These are phyloP conservation scores for Thumatha senex DNA, from an alignment of 2,888 invertebrate species.

Conservation along the genomic window DNA sequence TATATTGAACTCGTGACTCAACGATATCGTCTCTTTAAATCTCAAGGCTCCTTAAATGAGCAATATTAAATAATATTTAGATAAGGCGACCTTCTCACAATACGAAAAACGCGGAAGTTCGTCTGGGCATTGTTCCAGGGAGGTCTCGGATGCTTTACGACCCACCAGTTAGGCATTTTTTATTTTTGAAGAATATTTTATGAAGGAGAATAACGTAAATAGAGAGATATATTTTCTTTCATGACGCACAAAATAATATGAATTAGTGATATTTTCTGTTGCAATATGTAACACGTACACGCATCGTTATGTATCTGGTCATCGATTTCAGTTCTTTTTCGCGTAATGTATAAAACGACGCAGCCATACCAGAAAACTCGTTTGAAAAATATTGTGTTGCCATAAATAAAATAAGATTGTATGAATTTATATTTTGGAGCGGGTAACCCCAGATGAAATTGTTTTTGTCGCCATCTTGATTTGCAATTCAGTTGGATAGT, in stretches of 20 bases:
- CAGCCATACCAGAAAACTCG: too few relatives aligned
- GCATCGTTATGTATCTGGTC: too few relatives aligned
- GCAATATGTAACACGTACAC: too few relatives aligned
- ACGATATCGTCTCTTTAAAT: background rate
- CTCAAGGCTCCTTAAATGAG: slow-evolving; percentile 13
- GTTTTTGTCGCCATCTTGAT: too few relatives aligned
- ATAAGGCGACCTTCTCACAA: slow-evolving; percentile 31
- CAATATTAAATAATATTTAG: slow-evolving; percentile 22
- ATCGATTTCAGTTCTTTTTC: too few relatives aligned
- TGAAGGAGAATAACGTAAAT: background rate
- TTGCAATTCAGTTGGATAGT: too few relatives aligned
- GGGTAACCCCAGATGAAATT: too few relatives aligned
- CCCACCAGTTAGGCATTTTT: slow-evolving; percentile 38
- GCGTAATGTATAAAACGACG: too few relatives aligned
- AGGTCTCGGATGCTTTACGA: slow-evolving; percentile 39
- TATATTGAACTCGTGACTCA: background rate
- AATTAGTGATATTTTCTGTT: too few relatives aligned
- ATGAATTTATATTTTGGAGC: too few relatives aligned
- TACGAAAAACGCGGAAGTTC: slow-evolving; percentile 31
- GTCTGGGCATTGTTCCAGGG: slow-evolving; percentile 55
- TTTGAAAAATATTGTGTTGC: too few relatives aligned
- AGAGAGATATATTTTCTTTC: background rate
- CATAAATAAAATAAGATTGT: too few relatives aligned
- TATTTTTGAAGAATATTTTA: slow-evolving; percentile 14
- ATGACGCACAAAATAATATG: background rate